Base-by-base conservation (phyloP, 2,797 vertebrate species). In the Petrocephalus sullivani region DNA sequence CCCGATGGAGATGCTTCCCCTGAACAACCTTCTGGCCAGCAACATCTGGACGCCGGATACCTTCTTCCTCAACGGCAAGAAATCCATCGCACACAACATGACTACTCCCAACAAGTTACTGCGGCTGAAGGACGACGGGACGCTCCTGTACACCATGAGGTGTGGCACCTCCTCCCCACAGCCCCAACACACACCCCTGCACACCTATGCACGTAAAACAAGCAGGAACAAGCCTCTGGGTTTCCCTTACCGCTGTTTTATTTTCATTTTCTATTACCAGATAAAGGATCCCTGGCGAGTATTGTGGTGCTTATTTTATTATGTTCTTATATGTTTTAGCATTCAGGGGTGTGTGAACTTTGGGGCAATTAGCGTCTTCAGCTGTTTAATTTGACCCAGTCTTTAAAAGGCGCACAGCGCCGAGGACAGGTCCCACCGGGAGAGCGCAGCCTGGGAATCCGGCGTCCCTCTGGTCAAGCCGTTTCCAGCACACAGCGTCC, bases 61-160 rank as follows among this genome's bases (percentile, higher is more conserved):
- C 0, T 97, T 97, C 90, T 97, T 98, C 89, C 96, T 97, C 89
- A 98, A 98, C 4, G 97, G 97, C 86, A 97, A 97, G 93, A 98
- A 97, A 90, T 97, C 97, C 89, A 96, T 97, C 0, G 96, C 97
- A 19, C 97, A 98, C 92, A 98, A 98, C 91, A 98, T 97, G 96
- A 97, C 97, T 3, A 97, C 97, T 0, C 97, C 97, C 23, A 97
- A 97, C 94, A 97, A 98, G 91, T 95, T 98, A 51, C 95, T 98
- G 82, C 93, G 97, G 9, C 93, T 98, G 64, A 94, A 96, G 89
- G 97, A 97, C 16, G 97, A 98, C 0, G 97, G 97, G 61, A 97
- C 96, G 0, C 95, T 98, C 83, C 97, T 99, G 3, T 99, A 99
- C 91, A 99, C 98, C 86, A 99, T 99, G 98, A 98, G 98, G 98